phyloP scores from a whole-genome alignment of 2,888 invertebrate species.

The Ectemnius lituratus region DNA sequence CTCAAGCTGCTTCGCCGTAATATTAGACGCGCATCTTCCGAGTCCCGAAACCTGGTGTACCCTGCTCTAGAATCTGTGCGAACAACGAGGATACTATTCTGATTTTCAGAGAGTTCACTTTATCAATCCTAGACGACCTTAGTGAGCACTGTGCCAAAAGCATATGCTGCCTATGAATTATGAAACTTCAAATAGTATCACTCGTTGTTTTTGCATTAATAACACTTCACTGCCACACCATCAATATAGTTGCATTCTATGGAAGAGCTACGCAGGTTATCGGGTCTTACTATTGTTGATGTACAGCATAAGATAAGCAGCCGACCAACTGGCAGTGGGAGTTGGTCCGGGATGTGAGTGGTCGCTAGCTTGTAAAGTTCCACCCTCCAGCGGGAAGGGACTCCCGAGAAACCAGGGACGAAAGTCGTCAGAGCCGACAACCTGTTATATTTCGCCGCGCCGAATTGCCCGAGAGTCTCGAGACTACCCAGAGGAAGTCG shows the following conservation, averaged over 20 bases:
- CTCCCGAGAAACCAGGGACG: constrained; percentile 42
- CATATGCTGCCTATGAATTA: too few species aligned
- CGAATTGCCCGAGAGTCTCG: constrained; percentile 39
- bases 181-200: constrained; percentile 10
- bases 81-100: constrained; percentile 17
- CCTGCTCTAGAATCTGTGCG: background rate
- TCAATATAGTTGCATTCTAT: background rate
- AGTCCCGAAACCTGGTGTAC: background rate
- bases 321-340: background rate
- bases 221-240: constrained; percentile 38
- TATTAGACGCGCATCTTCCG: background rate
- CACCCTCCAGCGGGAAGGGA: constrained; percentile 42
- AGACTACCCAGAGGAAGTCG: background rate
- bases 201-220: constrained; percentile 4
- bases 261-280: background rate
- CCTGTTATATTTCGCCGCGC: constrained; percentile 68
- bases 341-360: background rate
- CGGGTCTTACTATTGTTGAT: background rate
- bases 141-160: background rate
- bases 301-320: background rate
- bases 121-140: background rate
- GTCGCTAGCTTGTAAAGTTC: constrained; percentile 15
- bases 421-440: constrained; percentile 61
- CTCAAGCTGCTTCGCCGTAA: background rate
- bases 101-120: constrained; percentile 4